Percentiles rank a stretch among this genome's conserved stretches.
Evolutionary conservation across 2,113 vertebrate species (phyloP).

Genomic region (Heterotis niloticus): DNA sequence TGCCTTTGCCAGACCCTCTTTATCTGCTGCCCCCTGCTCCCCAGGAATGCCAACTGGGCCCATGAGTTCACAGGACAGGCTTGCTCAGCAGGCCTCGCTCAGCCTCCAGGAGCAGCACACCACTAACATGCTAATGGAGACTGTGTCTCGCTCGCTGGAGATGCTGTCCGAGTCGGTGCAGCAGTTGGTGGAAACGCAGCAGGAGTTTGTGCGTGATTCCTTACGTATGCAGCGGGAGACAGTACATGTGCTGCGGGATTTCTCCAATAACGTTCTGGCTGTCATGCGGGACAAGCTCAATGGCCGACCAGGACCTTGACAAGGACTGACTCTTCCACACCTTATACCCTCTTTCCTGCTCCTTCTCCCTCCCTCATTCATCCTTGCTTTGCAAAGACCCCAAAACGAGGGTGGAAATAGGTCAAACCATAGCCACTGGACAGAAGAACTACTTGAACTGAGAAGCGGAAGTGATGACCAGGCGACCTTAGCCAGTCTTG

Average conservation of each 20-base stretch:
- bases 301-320: constrained; percentile 59
- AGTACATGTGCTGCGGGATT: constrained; percentile 66
- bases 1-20: constrained; percentile 11
- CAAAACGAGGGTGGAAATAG: too few relatives aligned
- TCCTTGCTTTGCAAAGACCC: neutral
- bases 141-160: constrained; percentile 66
- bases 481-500: neutral
- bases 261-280: constrained; percentile 61
- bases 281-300: constrained; percentile 71
- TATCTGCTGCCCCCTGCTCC: neutral
- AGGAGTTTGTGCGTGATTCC: constrained; percentile 67
- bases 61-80: constrained; percentile 36
- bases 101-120: constrained; percentile 70
- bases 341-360: neutral
- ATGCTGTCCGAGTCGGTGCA: constrained; percentile 69
- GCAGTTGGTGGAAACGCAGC: constrained; percentile 69
- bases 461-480: neutral
- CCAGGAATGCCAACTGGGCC: neutral
- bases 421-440: too few relatives aligned
- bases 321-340: constrained; percentile 28
- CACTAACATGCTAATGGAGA: constrained; percentile 62
- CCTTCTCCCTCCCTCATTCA: neutral
- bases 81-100: constrained; percentile 50
- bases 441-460: too few relatives aligned
- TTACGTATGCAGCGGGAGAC: constrained; percentile 68